Evolutionary conservation across 2,113 vertebrate genomes (phyloP).

Genomic region (Oncorhynchus clarkii): DNA sequence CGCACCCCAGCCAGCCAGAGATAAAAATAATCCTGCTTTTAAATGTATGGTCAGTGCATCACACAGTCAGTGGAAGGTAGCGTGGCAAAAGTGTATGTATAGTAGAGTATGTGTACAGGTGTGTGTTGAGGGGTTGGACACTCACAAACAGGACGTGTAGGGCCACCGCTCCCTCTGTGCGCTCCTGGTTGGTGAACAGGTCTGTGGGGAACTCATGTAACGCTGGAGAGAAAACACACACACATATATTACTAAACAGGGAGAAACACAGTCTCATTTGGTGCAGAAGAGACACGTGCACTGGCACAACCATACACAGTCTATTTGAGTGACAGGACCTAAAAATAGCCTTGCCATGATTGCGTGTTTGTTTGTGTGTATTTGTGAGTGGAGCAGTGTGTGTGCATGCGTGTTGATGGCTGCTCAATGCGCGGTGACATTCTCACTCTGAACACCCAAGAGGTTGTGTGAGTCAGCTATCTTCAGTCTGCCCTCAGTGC

Average conservation of each 20-base stretch:
- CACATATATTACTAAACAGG: not conserved
- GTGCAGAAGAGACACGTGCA: not conserved
- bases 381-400: not conserved
- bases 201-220: constrained; percentile 93
- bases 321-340: constrained; percentile 21
- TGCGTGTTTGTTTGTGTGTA: not conserved
- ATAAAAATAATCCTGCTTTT: not conserved
- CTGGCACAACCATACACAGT: constrained; percentile 10
- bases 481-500: constrained; percentile 34
- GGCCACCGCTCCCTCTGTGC: constrained; percentile 85
- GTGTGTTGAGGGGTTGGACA: constrained; percentile 34
- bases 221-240: constrained; percentile 67
- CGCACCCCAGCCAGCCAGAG: not conserved
- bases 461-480: constrained; percentile 60
- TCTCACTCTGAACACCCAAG: constrained; percentile 59
- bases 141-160: constrained; percentile 94
- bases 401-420: constrained; percentile 17
- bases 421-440: constrained; percentile 64
- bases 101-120: too few species aligned
- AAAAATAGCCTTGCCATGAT: constrained; percentile 38
- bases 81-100: not conserved
- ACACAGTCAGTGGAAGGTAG: not conserved
- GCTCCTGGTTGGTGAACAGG: constrained; percentile 87
- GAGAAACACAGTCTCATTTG: not conserved
- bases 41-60: too few species aligned